phyloP scores from a whole-genome alignment of 2,888 invertebrate genomes.

The Leptopilina myrica region DNA sequence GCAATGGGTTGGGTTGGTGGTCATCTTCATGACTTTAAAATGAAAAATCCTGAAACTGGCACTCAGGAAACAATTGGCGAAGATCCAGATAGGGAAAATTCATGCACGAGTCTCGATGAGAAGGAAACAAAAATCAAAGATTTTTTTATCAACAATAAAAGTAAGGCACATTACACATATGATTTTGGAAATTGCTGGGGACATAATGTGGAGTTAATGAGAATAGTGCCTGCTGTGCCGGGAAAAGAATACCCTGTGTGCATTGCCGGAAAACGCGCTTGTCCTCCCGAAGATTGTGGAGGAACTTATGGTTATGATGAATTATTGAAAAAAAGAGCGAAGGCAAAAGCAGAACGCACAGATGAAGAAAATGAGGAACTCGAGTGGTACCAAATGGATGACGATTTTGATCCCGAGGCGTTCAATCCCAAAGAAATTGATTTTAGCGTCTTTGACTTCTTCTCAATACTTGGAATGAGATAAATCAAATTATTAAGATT shows the following conservation, averaged over 20 bases:
- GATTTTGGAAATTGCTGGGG: conserved; percentile 30
- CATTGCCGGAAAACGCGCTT: conserved; percentile 39
- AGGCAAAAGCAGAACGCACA: neutral
- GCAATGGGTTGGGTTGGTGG: conserved; percentile 24
- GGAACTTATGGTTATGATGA: conserved; percentile 10
- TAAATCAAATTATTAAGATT: too few species aligned
- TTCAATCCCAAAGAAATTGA: neutral
- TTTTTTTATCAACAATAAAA: conserved; percentile 15
- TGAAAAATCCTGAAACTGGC: conserved; percentile 10
- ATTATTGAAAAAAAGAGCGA: neutral
- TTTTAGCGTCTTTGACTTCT: neutral
- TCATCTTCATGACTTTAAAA: conserved; percentile 16
- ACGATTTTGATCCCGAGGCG: conserved; percentile 1
- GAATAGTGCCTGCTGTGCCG: neutral
- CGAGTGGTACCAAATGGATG: neutral
- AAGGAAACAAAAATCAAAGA: neutral
- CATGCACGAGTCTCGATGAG: neutral
- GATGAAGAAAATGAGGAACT: neutral
- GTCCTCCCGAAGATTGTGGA: conserved; percentile 42
- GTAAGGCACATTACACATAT: conserved; percentile 3
- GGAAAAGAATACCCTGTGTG: conserved; percentile 32
- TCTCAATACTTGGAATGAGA: too few species aligned
- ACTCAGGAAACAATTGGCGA: neutral
- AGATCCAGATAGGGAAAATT: neutral
- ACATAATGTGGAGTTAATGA: conserved; percentile 3